A percentile compares a stretch with the other conserved stretches of the same genome.
These are phyloP conservation scores for Panthera tigris DNA, from an alignment of 2,113 vertebrate species.

Conservation along the genomic window DNA sequence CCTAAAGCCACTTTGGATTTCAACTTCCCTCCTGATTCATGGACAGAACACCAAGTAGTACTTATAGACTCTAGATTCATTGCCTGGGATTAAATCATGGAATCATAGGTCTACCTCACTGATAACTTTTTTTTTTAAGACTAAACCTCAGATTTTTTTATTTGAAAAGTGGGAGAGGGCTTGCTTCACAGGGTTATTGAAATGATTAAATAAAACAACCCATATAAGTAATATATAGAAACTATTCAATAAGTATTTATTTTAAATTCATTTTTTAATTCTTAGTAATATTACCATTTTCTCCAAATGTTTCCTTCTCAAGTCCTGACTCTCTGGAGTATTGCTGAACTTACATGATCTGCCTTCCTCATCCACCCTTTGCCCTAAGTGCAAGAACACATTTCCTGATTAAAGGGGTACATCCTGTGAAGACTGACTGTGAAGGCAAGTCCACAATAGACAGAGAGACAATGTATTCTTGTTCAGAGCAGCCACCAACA, in stretches of 20 bases:
- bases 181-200: not conserved
- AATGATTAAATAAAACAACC: not conserved
- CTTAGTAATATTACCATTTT: not conserved
- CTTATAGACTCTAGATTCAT: not conserved
- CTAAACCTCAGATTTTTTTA: not conserved
- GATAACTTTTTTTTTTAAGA: not conserved
- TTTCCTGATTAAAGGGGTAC: constrained; percentile 59
- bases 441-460: constrained; percentile 59
- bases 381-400: constrained; percentile 1
- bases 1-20: not conserved
- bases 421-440: not conserved
- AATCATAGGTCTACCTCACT: not conserved
- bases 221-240: not conserved
- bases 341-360: not conserved
- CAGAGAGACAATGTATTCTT: constrained; percentile 63
- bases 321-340: not conserved
- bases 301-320: not conserved
- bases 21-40: not conserved
- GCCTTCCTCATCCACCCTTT: constrained; percentile 21
- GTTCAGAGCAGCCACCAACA: constrained; percentile 67
- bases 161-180: not conserved
- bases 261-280: not conserved
- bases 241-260: not conserved
- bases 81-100: not conserved
- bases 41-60: not conserved